These are phyloP conservation scores for Cyprinodon brontotheroides DNA, from an alignment of 2,113 vertebrate genomes.

Conservation along the genomic window DNA sequence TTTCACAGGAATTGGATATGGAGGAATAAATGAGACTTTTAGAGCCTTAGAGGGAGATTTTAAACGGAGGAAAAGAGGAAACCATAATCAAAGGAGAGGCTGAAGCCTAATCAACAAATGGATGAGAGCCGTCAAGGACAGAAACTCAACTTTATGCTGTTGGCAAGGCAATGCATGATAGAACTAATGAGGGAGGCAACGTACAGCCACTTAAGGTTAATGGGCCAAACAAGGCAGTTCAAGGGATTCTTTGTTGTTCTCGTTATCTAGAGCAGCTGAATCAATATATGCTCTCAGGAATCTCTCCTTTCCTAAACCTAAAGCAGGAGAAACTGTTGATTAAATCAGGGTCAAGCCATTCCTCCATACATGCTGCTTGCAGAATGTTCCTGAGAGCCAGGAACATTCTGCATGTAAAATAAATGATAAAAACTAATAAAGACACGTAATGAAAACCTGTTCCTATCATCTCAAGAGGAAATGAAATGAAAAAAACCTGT, in stretches of 20 bases:
- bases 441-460: not conserved
- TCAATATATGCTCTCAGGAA: constrained; percentile 23
- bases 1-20: not conserved
- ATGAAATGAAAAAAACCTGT: not conserved
- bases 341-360: not conserved
- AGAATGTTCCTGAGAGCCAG: not conserved
- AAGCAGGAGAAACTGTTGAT: constrained; percentile 9
- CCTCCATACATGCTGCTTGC: not conserved
- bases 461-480: not conserved
- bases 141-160: constrained; percentile 28
- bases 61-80: not conserved
- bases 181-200: constrained; percentile 35
- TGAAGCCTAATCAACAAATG: constrained; percentile 57
- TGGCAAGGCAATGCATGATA: constrained; percentile 31
- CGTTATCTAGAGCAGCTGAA: constrained; percentile 22
- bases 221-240: constrained; percentile 29
- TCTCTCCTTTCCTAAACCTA: not conserved
- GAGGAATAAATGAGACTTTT: constrained; percentile 18
- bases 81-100: constrained; percentile 42
- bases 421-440: not conserved
- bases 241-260: constrained; percentile 5
- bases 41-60: constrained; percentile 28
- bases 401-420: not conserved
- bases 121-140: constrained; percentile 29
- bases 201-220: constrained; percentile 26